Percentiles rank a stretch among this genome's conserved stretches.
Conservation (phyloP, 2,113 vertebrate genomes). For the Mesitornis unicolor region DNA sequence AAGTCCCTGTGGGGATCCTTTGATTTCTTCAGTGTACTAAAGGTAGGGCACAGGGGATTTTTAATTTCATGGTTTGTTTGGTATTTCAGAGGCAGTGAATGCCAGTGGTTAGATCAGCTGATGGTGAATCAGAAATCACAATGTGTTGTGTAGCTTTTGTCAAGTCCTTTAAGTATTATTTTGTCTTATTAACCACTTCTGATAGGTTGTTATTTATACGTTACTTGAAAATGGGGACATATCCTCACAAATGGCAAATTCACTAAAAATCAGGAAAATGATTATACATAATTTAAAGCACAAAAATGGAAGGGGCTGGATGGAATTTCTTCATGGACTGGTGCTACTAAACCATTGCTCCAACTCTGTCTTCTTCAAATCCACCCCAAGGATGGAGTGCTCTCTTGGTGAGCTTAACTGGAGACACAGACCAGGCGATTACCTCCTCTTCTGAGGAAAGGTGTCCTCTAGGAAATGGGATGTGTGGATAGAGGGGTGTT, state of each 20-base stretch:
- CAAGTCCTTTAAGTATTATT: background rate
- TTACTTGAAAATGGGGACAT: background rate
- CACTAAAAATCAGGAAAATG: background rate
- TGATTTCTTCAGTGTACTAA: constrained; percentile 12
- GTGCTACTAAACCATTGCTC: background rate
- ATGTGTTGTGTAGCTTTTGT: background rate
- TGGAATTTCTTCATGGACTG: background rate
- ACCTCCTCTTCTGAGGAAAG: background rate
- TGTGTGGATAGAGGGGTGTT: fast-evolving
- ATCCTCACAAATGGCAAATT: background rate
- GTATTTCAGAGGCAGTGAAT: background rate
- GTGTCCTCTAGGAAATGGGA: background rate
- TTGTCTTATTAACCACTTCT: background rate
- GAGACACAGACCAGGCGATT: background rate
- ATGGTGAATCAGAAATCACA: background rate
- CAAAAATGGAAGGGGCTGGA: background rate
- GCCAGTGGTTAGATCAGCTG: background rate
- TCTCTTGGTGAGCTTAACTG: background rate
- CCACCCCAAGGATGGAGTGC: background rate
- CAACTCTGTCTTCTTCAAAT: background rate
- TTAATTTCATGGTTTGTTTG: constrained; percentile 24
- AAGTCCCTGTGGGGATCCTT: background rate
- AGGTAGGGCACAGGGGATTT: background rate
- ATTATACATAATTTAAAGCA: background rate
- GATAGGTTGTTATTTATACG: background rate